Evolutionary conservation across 2,888 invertebrate species (phyloP), one percentile per base, ranked within the genome.

Genomic region (Limnephilus auricula): DNA sequence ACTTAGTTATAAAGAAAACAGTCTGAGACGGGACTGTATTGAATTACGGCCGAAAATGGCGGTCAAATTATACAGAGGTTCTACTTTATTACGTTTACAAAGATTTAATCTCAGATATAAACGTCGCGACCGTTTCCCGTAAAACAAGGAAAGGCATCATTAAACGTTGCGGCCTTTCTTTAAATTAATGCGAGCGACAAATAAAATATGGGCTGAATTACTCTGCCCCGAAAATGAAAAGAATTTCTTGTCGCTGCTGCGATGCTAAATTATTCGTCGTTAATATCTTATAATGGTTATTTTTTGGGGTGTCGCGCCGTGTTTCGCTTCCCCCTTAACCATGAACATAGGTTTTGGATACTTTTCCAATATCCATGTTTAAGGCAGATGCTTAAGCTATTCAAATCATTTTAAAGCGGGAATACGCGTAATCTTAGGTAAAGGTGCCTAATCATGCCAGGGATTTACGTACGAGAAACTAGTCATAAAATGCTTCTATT

Each of bases 21-120:
- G 9, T n/a, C 25, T 65, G 65, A 65, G 65, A 25, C 50, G 25
- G 65, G n/a, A 25, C n/a, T n/a, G n/a, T n/a, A 87, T 87, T 65
- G 65, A 87, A 65, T 87, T 50, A 87, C 87, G 13, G 65, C 65
- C 85, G 9, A 79, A 79, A 89, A 89, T 89, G 89, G 40, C 89
- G 79, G 79, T 79, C 89, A 79, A 89, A 89, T 89, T 89, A 89
- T 89, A 79, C 89, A 79, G 79, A 40, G 79, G 32, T 79, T n/a
- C 37, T 89, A 31, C 15, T 89, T 89, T 89, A 89, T 89, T 89
- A 89, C 79, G 37, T 79, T 89, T 89, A 79, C 89, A 89, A 79
- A 89, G 89, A 89, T 89, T 89, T 89, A 89, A 89, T 89, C 89
- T 89, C 79, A 79, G 89, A 89, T 79, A 89, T 89, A 79, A 89